phyloP scores from a whole-genome alignment of 2,888 invertebrate genomes.

The Apomyelois bistriatella region DNA sequence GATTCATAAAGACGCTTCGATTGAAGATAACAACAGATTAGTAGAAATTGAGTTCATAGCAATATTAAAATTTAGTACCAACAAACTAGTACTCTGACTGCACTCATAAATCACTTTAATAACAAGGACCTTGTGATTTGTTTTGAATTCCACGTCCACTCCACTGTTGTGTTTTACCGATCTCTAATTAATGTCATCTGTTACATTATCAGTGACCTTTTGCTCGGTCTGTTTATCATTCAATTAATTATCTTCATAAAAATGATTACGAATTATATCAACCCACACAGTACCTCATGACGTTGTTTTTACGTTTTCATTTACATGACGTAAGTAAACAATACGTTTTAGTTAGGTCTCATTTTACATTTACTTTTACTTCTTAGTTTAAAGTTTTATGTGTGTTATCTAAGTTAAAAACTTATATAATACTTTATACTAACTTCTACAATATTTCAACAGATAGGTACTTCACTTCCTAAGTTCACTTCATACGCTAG shows the following conservation, averaged over 20 bases:
- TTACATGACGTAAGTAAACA: conserved; percentile 29
- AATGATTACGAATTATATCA: conserved; percentile 24
- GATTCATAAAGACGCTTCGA: not conserved
- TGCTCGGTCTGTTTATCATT: conserved; percentile 42
- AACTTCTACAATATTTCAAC: too few species aligned
- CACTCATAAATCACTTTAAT: not conserved
- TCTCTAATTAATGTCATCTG: conserved; percentile 19
- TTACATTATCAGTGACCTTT: conserved; percentile 39
- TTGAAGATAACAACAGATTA: not conserved
- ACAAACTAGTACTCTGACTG: not conserved
- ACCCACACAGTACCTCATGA: conserved; percentile 27
- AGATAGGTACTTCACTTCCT: too few species aligned
- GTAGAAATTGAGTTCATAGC: not conserved
- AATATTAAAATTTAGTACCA: not conserved
- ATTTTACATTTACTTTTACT: too few species aligned
- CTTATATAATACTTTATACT: too few species aligned
- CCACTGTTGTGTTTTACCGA: conserved; percentile 6
- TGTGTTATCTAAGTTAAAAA: too few species aligned
- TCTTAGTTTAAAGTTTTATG: too few species aligned
- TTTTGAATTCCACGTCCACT: conserved; percentile 8
- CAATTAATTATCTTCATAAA: conserved; percentile 38
- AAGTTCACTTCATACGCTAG: too few species aligned
- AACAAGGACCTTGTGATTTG: conserved; percentile 3
- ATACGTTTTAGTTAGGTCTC: too few species aligned
- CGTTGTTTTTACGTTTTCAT: conserved; percentile 3